Conservation (phyloP, 2,113 vertebrate genomes). For the Ranitomeya variabilis region DNA sequence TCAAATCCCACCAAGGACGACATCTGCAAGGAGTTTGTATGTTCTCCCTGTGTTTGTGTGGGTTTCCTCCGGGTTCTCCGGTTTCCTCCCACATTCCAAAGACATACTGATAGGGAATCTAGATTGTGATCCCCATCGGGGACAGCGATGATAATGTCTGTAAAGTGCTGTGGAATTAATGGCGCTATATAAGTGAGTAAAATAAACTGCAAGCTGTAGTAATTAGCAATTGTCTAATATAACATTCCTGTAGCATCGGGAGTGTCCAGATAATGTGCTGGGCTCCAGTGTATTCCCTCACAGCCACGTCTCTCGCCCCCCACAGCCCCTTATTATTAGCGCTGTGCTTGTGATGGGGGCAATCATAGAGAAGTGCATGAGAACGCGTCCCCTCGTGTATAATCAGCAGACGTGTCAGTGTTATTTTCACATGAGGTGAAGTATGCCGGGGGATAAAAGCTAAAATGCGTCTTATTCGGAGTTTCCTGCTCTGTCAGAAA, state of each 20-base stretch:
- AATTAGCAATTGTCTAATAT: background rate
- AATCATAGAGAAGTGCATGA: background rate
- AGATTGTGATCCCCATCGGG: no score
- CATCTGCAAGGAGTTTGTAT: no score
- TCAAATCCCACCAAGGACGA: no score
- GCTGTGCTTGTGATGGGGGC: background rate
- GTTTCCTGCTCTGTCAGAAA: constrained; percentile 62
- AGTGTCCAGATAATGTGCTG: background rate
- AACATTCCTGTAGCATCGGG: background rate
- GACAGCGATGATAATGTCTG: no score
- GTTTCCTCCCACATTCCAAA: no score
- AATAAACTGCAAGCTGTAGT: background rate
- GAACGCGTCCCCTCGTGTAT: background rate
- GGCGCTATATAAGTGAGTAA: background rate
- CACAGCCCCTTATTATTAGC: background rate
- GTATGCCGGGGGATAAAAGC: background rate
- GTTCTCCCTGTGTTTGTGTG: no score
- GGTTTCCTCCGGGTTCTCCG: no score
- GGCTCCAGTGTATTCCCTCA: background rate
- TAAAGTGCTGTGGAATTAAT: no score
- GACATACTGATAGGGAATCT: no score
- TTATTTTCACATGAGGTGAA: background rate
- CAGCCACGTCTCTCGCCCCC: background rate
- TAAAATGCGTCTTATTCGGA: background rate
- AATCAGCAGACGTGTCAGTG: background rate